Percentiles rank a stretch among this genome's conserved stretches.
These are phyloP conservation scores for Corythaeola cristata DNA, from an alignment of 2,113 vertebrate species.

Conservation along the genomic window DNA sequence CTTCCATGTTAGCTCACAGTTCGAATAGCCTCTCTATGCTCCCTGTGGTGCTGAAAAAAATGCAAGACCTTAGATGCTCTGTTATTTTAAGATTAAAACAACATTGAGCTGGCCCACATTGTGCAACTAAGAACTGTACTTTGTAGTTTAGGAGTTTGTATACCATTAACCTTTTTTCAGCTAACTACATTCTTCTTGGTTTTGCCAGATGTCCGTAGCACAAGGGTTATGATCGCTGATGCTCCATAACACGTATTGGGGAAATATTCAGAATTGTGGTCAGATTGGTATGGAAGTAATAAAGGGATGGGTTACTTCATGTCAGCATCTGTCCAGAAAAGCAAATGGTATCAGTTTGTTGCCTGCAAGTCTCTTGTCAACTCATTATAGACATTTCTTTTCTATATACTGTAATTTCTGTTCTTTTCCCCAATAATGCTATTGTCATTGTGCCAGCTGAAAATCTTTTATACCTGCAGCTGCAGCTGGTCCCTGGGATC, in stretches of 20 bases:
- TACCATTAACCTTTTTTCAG: not conserved
- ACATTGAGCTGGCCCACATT: not conserved
- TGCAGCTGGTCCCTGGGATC: not conserved
- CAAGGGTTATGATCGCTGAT: not conserved
- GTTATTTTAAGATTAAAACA: constrained; percentile 34
- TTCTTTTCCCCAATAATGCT: not conserved
- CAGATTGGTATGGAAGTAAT: not conserved
- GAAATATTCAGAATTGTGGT: not conserved
- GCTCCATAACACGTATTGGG: accelerated
- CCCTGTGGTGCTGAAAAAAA: not conserved
- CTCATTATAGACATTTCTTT: not conserved
- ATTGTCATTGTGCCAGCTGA: not conserved
- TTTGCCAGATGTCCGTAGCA: not conserved
- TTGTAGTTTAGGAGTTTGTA: not conserved
- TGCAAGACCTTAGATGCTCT: not conserved
- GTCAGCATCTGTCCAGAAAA: not conserved
- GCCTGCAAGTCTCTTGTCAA: not conserved
- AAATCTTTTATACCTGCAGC: not conserved
- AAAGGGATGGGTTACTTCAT: not conserved
- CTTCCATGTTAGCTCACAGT: not conserved
- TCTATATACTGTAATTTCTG: not conserved
- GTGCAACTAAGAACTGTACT: not conserved
- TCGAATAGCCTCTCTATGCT: not conserved
- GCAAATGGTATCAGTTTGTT: not conserved
- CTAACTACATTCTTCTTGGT: not conserved